Evolutionary conservation across 2,888 invertebrate genomes (phyloP).

Genomic region (Malthinus flaveolus): DNA sequence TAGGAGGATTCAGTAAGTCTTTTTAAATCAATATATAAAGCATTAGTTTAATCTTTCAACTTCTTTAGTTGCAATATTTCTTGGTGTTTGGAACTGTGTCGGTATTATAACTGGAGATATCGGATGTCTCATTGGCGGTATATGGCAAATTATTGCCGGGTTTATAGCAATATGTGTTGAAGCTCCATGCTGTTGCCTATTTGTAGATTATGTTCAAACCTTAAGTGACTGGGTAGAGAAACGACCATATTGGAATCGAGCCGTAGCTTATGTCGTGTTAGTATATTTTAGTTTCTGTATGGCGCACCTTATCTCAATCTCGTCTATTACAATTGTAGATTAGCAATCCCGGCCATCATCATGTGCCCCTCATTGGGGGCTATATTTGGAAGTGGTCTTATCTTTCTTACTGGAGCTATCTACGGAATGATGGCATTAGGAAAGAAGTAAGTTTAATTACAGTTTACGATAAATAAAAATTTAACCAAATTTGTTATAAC

Average conservation of each 20-base stretch:
- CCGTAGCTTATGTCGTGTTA: constrained; percentile 82
- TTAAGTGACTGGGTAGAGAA: constrained; percentile 81
- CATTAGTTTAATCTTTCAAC: neutral
- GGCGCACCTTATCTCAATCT: neutral
- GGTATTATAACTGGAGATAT: constrained; percentile 67
- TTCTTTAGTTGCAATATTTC: constrained; percentile 79
- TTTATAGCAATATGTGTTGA: constrained; percentile 88
- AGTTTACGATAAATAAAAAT: constrained; percentile 11
- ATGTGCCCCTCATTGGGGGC: constrained; percentile 75
- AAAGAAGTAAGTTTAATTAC: constrained; percentile 80
- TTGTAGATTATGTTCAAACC: constrained; percentile 90
- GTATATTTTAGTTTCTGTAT: constrained; percentile 47
- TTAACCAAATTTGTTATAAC: neutral
- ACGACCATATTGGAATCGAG: constrained; percentile 89
- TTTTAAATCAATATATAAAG: constrained; percentile 14
- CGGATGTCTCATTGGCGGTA: constrained; percentile 73
- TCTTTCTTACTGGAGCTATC: constrained; percentile 85
- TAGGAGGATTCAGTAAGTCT: constrained; percentile 80
- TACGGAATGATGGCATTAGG: constrained; percentile 96
- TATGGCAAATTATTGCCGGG: constrained; percentile 88
- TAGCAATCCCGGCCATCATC: constrained; percentile 79
- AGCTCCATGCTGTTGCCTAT: constrained; percentile 96
- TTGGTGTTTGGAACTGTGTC: constrained; percentile 77
- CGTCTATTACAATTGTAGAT: constrained; percentile 62
- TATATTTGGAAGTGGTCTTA: constrained; percentile 84